Evolutionary conservation across 1,140 invertebrate species (phyloP), one percentile per base, ranked within the genome.

Genomic region (Nautilus pompilius): DNA sequence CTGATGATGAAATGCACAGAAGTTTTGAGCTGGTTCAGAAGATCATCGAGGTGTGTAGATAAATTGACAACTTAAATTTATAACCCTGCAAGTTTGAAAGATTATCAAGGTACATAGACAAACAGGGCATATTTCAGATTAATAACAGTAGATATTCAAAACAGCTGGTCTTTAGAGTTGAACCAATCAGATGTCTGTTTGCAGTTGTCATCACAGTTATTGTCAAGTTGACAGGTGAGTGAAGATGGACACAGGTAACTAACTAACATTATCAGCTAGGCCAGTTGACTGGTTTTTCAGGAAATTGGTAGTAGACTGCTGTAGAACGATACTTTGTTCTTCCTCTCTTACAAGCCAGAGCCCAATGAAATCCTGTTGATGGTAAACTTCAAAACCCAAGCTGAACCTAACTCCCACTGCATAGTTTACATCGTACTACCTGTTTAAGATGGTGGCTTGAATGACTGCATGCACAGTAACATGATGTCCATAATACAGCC

Each of bases 41-140:
- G 54, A 80, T n/a, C n/a, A n/a, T n/a, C n/a, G n/a, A n/a, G n/a
- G n/a, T n/a, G n/a, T n/a, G n/a, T n/a, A n/a, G n/a, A n/a, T n/a
- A n/a, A n/a, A n/a, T n/a, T n/a, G n/a, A n/a, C n/a, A n/a, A n/a
- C n/a, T n/a, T n/a, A n/a, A n/a, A n/a, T n/a, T n/a, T n/a, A n/a
- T n/a, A n/a, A n/a, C n/a, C n/a, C n/a, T n/a, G n/a, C n/a, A n/a
- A n/a, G n/a, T n/a, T n/a, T n/a, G n/a, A n/a, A n/a, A n/a, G n/a
- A n/a, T 82, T 54, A 75, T 82, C n/a, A 74, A 77, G 71, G 80
- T 80, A 66, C n/a, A n/a, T n/a, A 62, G 30, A 20, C 8, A 33
- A 17, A 5, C 2, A 56, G 34, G 13, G 17, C 34, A 33, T 56
- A 20, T 30, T n/a, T n/a, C n/a, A n/a, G n/a, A n/a, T n/a, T n/a